phyloP scores from a whole-genome alignment of 1,140 invertebrate species.

The Drosophila hydei region DNA sequence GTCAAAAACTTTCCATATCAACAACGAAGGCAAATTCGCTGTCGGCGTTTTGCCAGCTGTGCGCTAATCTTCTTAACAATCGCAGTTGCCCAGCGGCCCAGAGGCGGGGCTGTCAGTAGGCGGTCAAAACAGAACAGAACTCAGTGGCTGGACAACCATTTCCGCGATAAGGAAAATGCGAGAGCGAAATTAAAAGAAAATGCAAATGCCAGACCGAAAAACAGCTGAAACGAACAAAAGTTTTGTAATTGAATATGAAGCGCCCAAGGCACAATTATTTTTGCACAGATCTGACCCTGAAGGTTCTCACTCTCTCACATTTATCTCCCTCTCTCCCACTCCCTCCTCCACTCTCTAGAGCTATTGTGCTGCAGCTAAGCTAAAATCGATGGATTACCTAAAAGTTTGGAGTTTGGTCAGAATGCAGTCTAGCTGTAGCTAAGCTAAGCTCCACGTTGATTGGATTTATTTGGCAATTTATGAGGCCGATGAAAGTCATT shows the following conservation, averaged over 20 bases:
- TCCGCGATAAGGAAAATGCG: conserved; percentile 46
- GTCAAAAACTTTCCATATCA: conserved; percentile 20
- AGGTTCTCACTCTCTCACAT: neutral
- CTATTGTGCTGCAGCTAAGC: neutral
- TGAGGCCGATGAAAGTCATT: conserved; percentile 41
- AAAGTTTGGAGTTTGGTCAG: neutral
- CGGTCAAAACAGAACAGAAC: conserved; percentile 3
- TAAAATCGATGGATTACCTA: conserved; percentile 3
- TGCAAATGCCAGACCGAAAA: conserved; percentile 40
- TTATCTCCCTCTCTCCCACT: neutral
- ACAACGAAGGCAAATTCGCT: conserved; percentile 27
- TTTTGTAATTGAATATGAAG: conserved; percentile 21
- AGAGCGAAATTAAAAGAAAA: conserved; percentile 54
- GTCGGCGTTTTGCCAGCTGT: conserved; percentile 55
- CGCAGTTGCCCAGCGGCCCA: conserved; percentile 28
- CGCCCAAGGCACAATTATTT: conserved; percentile 5
- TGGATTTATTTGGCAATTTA: conserved; percentile 65
- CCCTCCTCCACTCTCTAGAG: neutral
- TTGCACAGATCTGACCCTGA: conserved; percentile 5
- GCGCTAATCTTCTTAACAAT: conserved; percentile 64
- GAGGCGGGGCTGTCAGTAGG: conserved; percentile 26
- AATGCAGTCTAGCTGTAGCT: neutral
- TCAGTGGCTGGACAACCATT: conserved; percentile 36
- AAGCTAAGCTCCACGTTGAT: conserved; percentile 39
- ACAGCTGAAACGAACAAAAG: conserved; percentile 23